Conservation (phyloP, 2,113 vertebrate genomes). For the Podocnemis expansa region DNA sequence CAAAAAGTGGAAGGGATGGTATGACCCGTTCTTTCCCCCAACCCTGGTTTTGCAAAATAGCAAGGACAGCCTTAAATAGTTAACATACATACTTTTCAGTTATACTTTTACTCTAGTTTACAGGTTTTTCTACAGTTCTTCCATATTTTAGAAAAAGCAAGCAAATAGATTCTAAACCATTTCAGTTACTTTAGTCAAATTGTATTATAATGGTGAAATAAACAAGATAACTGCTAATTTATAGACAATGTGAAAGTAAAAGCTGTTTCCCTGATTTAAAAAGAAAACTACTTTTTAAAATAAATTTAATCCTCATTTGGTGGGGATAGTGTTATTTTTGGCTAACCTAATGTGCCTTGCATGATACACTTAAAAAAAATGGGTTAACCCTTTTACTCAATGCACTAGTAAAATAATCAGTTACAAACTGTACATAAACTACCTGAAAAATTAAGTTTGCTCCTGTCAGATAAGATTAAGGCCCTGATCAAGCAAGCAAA, state of each 20-base stretch:
- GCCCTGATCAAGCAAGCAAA: background rate
- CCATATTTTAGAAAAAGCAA: background rate
- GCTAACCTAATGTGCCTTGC: conserved; percentile 30
- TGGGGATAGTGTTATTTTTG: conserved; percentile 20
- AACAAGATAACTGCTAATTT: background rate
- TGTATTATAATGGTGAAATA: background rate
- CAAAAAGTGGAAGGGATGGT: conserved; percentile 73
- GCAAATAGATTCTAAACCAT: background rate
- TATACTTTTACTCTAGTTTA: conserved; percentile 28
- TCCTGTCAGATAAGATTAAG: background rate
- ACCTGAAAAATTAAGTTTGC: background rate
- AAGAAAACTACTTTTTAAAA: conserved; percentile 30
- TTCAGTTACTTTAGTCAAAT: conserved; percentile 25
- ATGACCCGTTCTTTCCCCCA: conserved; percentile 34
- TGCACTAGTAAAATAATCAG: background rate
- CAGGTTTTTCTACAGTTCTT: conserved; percentile 20
- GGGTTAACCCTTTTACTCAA: conserved; percentile 47
- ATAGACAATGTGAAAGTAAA: background rate
- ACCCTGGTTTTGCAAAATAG: conserved; percentile 64
- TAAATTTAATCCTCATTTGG: conserved; percentile 13
- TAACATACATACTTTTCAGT: background rate
- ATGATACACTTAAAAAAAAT: conserved; percentile 50
- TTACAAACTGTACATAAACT: background rate
- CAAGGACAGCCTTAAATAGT: conserved; percentile 40
- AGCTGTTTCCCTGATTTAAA: background rate